phyloP scores from a whole-genome alignment of 2,113 vertebrate species.

The Lucifuga dentata region DNA sequence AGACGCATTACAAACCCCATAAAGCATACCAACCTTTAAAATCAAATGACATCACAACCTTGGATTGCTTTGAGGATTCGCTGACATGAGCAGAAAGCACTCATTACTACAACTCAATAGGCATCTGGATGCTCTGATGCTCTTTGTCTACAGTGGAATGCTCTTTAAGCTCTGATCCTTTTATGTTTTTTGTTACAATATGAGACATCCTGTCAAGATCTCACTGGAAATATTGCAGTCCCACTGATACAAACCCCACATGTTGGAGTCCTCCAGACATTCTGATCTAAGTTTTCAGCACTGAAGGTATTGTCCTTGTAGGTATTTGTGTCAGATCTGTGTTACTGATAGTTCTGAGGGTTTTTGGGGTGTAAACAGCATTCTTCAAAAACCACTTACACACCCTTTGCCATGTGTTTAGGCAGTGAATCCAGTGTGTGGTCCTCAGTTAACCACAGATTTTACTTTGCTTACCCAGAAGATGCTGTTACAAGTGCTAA shows the following conservation, averaged over 20 bases:
- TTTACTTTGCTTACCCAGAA: conserved; percentile 82
- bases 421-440: conserved; percentile 52
- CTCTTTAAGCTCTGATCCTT: conserved; percentile 25
- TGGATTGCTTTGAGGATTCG: conserved; percentile 78
- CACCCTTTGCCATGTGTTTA: conserved; percentile 42
- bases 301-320: conserved; percentile 5
- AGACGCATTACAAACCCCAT: conserved; percentile 76
- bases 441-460: conserved; percentile 82
- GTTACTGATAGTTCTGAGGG: conserved; percentile 52
- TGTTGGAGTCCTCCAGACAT: conserved; percentile 1
- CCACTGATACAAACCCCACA: not conserved
- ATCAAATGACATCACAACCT: conserved; percentile 83
- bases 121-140: conserved; percentile 56
- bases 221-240: not conserved
- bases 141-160: conserved; percentile 66
- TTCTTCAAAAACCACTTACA: conserved; percentile 68
- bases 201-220: conserved; percentile 1
- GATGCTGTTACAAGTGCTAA: conserved; percentile 75
- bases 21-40: conserved; percentile 79
- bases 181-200: conserved; percentile 18
- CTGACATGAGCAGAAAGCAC: conserved; percentile 78
- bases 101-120: conserved; percentile 67
- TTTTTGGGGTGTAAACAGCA: conserved; percentile 67
- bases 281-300: conserved; percentile 29
- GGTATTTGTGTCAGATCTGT: conserved; percentile 29